Conservation (phyloP, 2,797 vertebrate species). For the Melanotaenia parkinsoni region DNA sequence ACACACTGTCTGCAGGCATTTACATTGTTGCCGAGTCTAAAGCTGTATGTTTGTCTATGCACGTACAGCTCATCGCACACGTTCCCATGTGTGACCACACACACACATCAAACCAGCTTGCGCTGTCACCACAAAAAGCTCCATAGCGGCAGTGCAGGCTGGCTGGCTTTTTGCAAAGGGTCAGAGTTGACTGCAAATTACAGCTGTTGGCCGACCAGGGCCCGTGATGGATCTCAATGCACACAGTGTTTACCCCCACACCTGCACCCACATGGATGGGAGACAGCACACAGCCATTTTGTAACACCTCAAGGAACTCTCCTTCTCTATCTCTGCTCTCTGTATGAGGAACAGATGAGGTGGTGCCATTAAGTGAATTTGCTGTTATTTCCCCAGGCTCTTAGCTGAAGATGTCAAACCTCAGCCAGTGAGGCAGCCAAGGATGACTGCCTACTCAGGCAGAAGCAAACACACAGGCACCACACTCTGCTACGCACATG, state of each 20-base stretch:
- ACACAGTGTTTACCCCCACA: constrained; percentile 71
- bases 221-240: constrained; percentile 69
- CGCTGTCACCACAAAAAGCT: constrained; percentile 62
- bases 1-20: constrained; percentile 33
- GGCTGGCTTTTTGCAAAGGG: constrained; percentile 58
- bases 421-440: constrained; percentile 76
- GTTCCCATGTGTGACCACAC: constrained; percentile 11
- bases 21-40: background rate
- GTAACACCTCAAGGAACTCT: constrained; percentile 76
- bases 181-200: constrained; percentile 79
- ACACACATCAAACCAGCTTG: constrained; percentile 54
- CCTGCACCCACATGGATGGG: constrained; percentile 53
- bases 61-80: constrained; percentile 33
- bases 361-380: constrained; percentile 84
- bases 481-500: constrained; percentile 64
- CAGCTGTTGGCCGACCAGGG: constrained; percentile 65
- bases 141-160: constrained; percentile 26
- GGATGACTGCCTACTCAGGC: constrained; percentile 75
- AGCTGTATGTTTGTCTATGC: constrained; percentile 43
- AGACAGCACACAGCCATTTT: constrained; percentile 77
- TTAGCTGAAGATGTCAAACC: constrained; percentile 83
- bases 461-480: constrained; percentile 34
- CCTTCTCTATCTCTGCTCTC: constrained; percentile 48
- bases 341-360: constrained; percentile 80
- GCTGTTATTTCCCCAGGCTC: constrained; percentile 84